These are phyloP conservation scores for Drosophila auraria DNA, from an alignment of 1,140 invertebrate genomes.

Conservation along the genomic window DNA sequence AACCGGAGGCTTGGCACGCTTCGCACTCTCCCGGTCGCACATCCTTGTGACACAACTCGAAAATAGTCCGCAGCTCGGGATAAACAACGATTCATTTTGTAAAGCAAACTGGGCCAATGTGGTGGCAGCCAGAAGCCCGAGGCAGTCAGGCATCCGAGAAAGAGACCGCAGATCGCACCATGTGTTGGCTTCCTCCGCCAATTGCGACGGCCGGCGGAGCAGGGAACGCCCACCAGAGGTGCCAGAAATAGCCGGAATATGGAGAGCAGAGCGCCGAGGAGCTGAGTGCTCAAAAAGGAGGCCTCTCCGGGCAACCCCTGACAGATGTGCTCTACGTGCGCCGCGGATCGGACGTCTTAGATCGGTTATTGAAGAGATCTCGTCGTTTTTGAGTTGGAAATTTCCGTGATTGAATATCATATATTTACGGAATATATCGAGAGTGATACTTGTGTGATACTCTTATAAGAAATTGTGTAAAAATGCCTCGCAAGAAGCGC, in stretches of 20 bases:
- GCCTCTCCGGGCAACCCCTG: conserved; percentile 36
- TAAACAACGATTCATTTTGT: conserved; percentile 55
- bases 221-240: conserved; percentile 62
- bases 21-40: conserved; percentile 35
- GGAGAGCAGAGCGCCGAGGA: conserved; percentile 17
- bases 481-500: conserved; percentile 83
- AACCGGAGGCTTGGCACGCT: conserved; percentile 43
- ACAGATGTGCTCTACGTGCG: conserved; percentile 59
- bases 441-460: conserved; percentile 27
- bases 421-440: conserved; percentile 1
- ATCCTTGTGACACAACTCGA: conserved; percentile 32
- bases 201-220: conserved; percentile 44
- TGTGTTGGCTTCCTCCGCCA: conserved; percentile 70
- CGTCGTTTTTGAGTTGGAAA: conserved; percentile 1
- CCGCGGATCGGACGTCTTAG: conserved; percentile 36
- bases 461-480: not conserved
- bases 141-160: conserved; percentile 19
- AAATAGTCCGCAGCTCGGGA: conserved; percentile 26
- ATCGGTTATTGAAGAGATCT: not conserved
- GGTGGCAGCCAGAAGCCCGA: conserved; percentile 26
- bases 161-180: conserved; percentile 70
- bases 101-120: conserved; percentile 68
- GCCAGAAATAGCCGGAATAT: conserved; percentile 68
- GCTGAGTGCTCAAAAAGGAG: conserved; percentile 62
- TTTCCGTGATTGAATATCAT: not conserved